A percentile compares a stretch with the other conserved stretches of the same genome.
These are phyloP conservation scores for Paralichthys olivaceus DNA, from an alignment of 2,113 vertebrate genomes.

Conservation along the genomic window DNA sequence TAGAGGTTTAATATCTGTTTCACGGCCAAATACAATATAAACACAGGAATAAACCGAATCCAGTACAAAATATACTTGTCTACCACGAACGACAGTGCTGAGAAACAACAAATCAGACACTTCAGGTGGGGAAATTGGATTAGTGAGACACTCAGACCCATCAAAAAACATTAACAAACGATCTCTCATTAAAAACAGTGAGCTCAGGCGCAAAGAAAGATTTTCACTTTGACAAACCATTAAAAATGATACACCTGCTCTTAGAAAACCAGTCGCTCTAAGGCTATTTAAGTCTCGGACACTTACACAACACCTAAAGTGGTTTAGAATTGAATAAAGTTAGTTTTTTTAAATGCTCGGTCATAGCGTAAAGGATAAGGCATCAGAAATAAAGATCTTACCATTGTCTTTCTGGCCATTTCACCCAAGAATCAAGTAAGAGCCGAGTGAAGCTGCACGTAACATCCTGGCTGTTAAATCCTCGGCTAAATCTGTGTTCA, in stretches of 20 bases:
- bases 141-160: not conserved
- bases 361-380: not conserved
- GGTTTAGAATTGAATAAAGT: not conserved
- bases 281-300: not conserved
- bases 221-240: not conserved
- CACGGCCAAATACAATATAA: no score
- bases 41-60: no score
- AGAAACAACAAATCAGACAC: not conserved
- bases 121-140: not conserved
- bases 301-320: not conserved
- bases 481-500: constrained; percentile 68
- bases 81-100: not conserved
- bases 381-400: constrained; percentile 49
- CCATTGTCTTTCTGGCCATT: constrained; percentile 65
- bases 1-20: no score
- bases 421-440: constrained; percentile 25
- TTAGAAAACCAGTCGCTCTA: not conserved
- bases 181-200: not conserved
- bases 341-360: not conserved
- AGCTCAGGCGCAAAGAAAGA: not conserved
- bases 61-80: no score
- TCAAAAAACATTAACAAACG: constrained; percentile 20
- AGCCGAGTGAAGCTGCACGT: constrained; percentile 19
- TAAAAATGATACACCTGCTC: not conserved
- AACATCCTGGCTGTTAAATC: constrained; percentile 56